Base-by-base conservation (phyloP, 2,797 vertebrate species). In the Neostethus bicornis region DNA sequence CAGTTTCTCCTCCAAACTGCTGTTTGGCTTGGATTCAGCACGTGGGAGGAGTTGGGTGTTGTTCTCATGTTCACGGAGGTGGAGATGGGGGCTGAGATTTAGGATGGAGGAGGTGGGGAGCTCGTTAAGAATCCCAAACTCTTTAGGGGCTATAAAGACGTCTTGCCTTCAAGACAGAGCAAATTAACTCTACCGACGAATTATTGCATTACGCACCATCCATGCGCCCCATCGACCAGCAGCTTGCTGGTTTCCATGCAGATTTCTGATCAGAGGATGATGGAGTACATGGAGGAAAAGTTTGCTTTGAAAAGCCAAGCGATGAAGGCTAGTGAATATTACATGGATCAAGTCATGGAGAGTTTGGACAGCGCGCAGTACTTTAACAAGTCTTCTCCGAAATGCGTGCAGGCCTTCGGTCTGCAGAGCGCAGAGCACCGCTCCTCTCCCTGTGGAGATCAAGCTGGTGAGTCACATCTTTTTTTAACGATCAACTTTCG, bases 231-330 rank as follows among this genome's bases (percentile, higher is more conserved):
- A 1, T 45, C 55, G 49, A 46, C 52, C 23, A 51, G 55, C 39
- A n/a, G 29, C 48, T 44, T 31, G 3, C n/a, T 10, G 6, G 6
- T 12, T 34, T 7, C 16, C n/a, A 13, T 63, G 89, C 79, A 82
- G 80, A 51, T 77, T 50, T 77, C 70, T 64, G 77, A 85, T 70
- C 66, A 48, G 51, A 55, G 58, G 64, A 94, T 92, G 92, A 99
- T 99, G 96, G 96, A 99, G 89, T 98, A 94, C 87, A 92, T 98
- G 90, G 95, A 93, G 71, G 96, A 99, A 60, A 99, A 99, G 86
- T 98, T 97, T 69, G 84, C 94, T 56, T 73, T 98, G 83, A 98
- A 97, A 87, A 92, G 84, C 70, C 93, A 91, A 70, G 77, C 89
- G 49, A 90, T 92, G 78, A 99, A 98, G 86, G 91, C 86, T 88